Conservation (phyloP, 2,113 vertebrate genomes). For the Odontophorus gujanensis region DNA sequence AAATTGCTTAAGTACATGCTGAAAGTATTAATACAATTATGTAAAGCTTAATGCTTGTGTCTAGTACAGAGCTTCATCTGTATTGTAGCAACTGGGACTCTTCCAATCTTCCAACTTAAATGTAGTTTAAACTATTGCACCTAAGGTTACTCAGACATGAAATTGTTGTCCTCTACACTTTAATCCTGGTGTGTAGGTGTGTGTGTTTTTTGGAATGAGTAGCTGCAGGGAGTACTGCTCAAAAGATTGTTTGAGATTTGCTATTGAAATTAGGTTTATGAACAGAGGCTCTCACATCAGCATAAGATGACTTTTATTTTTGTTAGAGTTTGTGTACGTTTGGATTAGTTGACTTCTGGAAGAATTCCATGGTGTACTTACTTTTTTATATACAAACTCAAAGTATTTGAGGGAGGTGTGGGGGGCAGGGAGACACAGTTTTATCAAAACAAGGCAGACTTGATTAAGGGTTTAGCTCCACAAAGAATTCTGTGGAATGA, state of each 20-base stretch:
- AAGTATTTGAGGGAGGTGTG: not conserved
- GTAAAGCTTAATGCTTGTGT: not conserved
- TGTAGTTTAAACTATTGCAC: not conserved
- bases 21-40: not conserved
- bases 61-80: not conserved
- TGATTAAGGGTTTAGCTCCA: not conserved
- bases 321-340: not conserved
- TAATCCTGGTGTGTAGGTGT: not conserved
- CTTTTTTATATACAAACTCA: not conserved
- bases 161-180: not conserved
- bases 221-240: not conserved
- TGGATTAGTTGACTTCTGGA: not conserved
- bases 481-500: not conserved
- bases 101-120: not conserved
- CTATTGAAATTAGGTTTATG: not conserved
- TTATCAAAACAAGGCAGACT: not conserved
- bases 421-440: accelerated
- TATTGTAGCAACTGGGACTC: not conserved
- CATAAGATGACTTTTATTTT: not conserved
- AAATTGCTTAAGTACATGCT: not conserved
- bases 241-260: not conserved
- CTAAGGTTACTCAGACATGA: not conserved
- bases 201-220: not conserved
- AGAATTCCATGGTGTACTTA: not conserved
- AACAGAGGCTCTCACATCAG: not conserved